A percentile compares a stretch with the other conserved stretches of the same genome.
Evolutionary conservation across 2,113 vertebrate genomes (phyloP).

Genomic region (Sinocyclocheilus anophthalmus): DNA sequence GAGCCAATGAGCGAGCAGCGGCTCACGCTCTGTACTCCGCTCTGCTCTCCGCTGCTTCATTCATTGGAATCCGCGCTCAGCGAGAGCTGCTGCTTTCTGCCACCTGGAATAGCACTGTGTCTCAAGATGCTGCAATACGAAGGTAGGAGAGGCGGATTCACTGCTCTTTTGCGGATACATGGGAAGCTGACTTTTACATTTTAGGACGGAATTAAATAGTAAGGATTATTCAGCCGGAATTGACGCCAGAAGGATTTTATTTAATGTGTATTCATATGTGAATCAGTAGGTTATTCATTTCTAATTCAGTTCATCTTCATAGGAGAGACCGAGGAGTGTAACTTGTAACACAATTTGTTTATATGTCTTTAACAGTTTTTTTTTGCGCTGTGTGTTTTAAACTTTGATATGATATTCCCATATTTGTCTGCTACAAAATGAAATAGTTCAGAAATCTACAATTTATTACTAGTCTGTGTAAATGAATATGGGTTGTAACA

Average conservation of each 20-base stretch:
- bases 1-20: conserved; percentile 59
- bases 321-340: too few relatives aligned
- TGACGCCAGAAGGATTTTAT: neutral
- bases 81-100: conserved; percentile 55
- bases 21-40: conserved; percentile 54
- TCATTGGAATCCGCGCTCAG: conserved; percentile 61
- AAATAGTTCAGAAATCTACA: neutral
- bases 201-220: neutral
- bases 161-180: neutral
- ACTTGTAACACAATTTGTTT: neutral
- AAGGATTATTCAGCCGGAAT: neutral
- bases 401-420: neutral
- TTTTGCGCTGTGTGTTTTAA: neutral
- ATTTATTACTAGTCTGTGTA: neutral
- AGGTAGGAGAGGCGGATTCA: conserved; percentile 65
- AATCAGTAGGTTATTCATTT: neutral
- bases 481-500: neutral
- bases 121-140: conserved; percentile 76
- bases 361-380: neutral
- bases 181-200: neutral
- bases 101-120: conserved; percentile 75
- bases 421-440: neutral
- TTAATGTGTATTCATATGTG: neutral
- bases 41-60: conserved; percentile 60
- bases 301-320: too few relatives aligned